Percentiles rank a stretch among this genome's conserved stretches.
These are phyloP conservation scores for Unio delphinus DNA, from an alignment of 2,888 invertebrate species.

Conservation along the genomic window DNA sequence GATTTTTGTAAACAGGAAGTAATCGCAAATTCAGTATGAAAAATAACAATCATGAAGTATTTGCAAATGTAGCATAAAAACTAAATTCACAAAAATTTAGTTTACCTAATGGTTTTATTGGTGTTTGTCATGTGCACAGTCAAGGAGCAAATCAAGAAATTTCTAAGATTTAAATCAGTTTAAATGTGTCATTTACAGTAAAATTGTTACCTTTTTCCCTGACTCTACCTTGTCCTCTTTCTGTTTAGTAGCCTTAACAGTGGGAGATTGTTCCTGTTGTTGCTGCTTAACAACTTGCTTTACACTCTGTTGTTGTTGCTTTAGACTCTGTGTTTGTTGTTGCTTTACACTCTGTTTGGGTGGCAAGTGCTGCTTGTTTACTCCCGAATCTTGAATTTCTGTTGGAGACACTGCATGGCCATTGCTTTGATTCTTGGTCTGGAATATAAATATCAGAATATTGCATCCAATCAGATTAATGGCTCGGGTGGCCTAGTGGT, in stretches of 20 bases:
- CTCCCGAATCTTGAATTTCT: constrained; percentile 22
- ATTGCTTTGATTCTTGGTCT: constrained; percentile 44
- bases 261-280: constrained; percentile 16
- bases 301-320: constrained; percentile 14
- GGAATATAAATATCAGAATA: constrained; percentile 9
- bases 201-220: constrained; percentile 4
- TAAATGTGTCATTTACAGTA: too few species aligned
- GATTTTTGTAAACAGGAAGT: too few species aligned
- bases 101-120: too few species aligned
- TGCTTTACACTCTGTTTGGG: constrained; percentile 36
- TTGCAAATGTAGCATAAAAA: too few species aligned
- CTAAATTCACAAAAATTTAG: too few species aligned
- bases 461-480: neutral
- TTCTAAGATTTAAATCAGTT: too few species aligned
- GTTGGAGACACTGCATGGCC: constrained; percentile 42
- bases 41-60: too few species aligned
- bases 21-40: too few species aligned
- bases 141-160: too few species aligned
- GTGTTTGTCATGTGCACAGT: too few species aligned
- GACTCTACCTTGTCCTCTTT: neutral
- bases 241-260: constrained; percentile 7
- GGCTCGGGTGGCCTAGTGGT: too few species aligned
- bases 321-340: constrained; percentile 5
- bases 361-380: constrained; percentile 30
- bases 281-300: constrained; percentile 13